Percentiles rank a stretch among this genome's conserved stretches.
Evolutionary conservation across 2,113 vertebrate species (phyloP).

Genomic region (Agelaius phoeniceus): DNA sequence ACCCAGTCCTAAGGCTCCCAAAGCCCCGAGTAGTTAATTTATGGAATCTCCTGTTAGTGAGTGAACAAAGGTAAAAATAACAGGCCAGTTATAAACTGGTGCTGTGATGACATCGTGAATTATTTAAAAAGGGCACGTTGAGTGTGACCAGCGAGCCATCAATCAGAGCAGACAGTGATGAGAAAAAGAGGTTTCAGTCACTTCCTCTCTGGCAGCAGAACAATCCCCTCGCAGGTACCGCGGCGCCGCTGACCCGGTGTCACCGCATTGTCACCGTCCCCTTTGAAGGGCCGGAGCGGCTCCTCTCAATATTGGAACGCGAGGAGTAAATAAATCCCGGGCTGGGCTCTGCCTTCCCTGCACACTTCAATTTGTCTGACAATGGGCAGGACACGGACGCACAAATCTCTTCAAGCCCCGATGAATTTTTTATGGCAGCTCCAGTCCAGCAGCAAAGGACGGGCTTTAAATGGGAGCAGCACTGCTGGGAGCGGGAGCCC

Average conservation of each 20-base stretch:
- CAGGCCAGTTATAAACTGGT: constrained; percentile 97
- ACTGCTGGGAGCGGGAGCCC: constrained; percentile 14
- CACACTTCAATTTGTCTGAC: constrained; percentile 95
- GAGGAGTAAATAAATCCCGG: constrained; percentile 96
- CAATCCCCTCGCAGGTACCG: constrained; percentile 96
- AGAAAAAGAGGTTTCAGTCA: constrained; percentile 96
- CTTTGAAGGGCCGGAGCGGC: constrained; percentile 90
- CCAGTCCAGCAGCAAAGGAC: constrained; percentile 85
- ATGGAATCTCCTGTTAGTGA: constrained; percentile 93
- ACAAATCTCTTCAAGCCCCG: constrained; percentile 83
- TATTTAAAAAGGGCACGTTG: constrained; percentile 99
- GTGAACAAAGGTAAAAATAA: constrained; percentile 98
- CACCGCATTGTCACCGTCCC: constrained; percentile 93
- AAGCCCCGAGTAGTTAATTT: constrained; percentile 82
- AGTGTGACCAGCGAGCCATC: constrained; percentile 98
- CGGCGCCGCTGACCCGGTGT: constrained; percentile 92
- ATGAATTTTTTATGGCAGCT: constrained; percentile 97
- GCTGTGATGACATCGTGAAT: constrained; percentile 98
- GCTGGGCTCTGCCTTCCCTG: constrained; percentile 84
- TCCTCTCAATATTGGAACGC: constrained; percentile 88
- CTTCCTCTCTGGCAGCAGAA: constrained; percentile 90
- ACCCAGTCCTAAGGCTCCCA: constrained; percentile 69
- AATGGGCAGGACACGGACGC: constrained; percentile 88
- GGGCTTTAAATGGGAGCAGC: constrained; percentile 67
- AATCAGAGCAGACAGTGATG: constrained; percentile 98